Evolutionary conservation across 2,888 invertebrate species (phyloP).

Genomic region (Cheilosia scutellata): DNA sequence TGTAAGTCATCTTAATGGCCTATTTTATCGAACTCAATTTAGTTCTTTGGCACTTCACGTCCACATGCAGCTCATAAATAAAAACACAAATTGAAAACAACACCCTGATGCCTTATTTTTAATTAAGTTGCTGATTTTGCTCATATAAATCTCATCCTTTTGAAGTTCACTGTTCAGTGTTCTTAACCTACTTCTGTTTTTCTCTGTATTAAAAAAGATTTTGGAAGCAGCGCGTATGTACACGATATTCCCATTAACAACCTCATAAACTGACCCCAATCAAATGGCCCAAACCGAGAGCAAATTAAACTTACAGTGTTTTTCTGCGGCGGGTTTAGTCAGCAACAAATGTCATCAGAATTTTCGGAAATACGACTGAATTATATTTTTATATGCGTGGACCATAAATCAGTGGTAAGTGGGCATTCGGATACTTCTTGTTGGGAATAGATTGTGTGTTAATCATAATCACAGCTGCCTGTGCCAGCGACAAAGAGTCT

Average conservation of each 20-base stretch:
- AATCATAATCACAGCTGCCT: not conserved
- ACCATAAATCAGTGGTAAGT: too few species aligned
- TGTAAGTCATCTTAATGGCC: conserved; percentile 48
- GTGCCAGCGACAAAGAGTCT: conserved; percentile 33
- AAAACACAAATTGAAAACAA: not conserved
- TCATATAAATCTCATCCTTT: conserved; percentile 45
- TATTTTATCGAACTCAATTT: conserved; percentile 50
- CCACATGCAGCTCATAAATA: conserved; percentile 33
- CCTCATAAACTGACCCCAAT: conserved; percentile 24
- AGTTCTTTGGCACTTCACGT: conserved; percentile 47
- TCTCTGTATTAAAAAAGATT: not conserved
- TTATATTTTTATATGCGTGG: conserved; percentile 14
- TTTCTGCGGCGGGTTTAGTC: conserved; percentile 2
- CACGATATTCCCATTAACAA: not conserved
- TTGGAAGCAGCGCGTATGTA: not conserved
- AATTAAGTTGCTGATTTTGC: conserved; percentile 13
- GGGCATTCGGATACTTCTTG: not conserved
- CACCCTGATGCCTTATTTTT: not conserved
- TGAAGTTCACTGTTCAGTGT: conserved; percentile 59
- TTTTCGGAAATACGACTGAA: conserved; percentile 5
- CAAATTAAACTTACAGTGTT: not conserved
- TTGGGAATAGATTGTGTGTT: not conserved
- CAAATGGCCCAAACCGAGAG: not conserved
- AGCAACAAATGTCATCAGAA: not conserved
- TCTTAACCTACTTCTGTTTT: conserved; percentile 55